phyloP scores from a whole-genome alignment of 2,113 vertebrate species.

The Antigone vipio region DNA sequence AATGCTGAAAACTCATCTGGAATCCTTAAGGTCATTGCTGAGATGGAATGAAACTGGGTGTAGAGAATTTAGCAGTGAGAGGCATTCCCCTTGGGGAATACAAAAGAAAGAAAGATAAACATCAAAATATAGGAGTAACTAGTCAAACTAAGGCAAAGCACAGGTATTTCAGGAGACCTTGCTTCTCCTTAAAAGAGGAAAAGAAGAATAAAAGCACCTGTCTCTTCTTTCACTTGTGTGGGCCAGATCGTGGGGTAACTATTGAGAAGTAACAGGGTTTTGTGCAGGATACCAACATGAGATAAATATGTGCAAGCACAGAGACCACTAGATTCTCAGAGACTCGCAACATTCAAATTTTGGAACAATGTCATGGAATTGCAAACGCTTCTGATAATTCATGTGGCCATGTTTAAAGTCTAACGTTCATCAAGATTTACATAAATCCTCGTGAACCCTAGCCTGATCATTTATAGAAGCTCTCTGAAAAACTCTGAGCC shows the following conservation, averaged over 20 bases:
- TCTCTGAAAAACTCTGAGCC: neutral
- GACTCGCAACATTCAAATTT: neutral
- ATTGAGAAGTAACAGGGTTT: neutral
- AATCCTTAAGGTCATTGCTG: neutral
- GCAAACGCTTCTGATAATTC: neutral
- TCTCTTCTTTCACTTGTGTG: neutral
- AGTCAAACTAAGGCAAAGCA: neutral
- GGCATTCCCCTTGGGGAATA: neutral
- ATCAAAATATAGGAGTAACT: neutral
- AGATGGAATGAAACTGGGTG: neutral
- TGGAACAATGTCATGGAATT: neutral
- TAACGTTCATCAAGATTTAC: neutral
- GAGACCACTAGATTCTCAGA: neutral
- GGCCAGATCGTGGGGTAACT: neutral
- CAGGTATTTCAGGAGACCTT: neutral
- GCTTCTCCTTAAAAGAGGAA: neutral
- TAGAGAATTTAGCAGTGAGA: neutral
- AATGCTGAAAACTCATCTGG: slow-evolving; percentile 28
- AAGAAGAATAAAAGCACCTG: neutral
- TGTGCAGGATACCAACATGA: neutral
- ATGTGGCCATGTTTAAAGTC: neutral
- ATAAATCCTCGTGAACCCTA: neutral
- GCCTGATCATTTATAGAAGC: neutral
- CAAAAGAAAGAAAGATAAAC: neutral
- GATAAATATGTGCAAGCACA: neutral